phyloP scores from a whole-genome alignment of 1,140 invertebrate genomes.

The Lycorma delicatula region DNA sequence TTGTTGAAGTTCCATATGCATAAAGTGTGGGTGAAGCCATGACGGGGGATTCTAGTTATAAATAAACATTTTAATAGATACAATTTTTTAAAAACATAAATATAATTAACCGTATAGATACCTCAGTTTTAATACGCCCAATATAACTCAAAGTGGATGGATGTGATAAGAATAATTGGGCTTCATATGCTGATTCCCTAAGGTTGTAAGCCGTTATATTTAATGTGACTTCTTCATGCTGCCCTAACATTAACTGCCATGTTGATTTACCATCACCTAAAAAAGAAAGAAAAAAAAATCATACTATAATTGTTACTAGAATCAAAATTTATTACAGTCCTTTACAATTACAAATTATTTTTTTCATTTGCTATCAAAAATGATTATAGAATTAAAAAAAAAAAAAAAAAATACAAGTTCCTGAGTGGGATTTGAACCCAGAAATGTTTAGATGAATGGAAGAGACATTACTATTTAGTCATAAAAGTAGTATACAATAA shows the following conservation, averaged over 20 bases:
- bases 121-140: slow-evolving; percentile 49
- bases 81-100: no score
- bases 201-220: slow-evolving; percentile 65
- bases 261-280: slow-evolving; percentile 10
- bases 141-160: slow-evolving; percentile 72
- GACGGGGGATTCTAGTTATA: no score
- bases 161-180: slow-evolving; percentile 70
- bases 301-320: no score
- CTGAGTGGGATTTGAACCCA: neutral
- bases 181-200: slow-evolving; percentile 86
- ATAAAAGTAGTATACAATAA: no score
- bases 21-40: no score
- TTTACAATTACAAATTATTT: neutral
- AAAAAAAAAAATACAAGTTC: neutral
- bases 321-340: neutral
- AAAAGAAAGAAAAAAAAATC: neutral
- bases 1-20: no score
- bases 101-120: no score
- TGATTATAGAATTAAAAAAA: neutral
- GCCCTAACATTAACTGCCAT: slow-evolving; percentile 54
- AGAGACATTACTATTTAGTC: no score
- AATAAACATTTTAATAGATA: no score
- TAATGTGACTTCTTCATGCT: slow-evolving; percentile 66
- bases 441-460: neutral
- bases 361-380: neutral